A percentile compares a stretch with the other conserved stretches of the same genome.
Conservation (phyloP, 2,888 invertebrate species). For the Tenodera sinensis region DNA sequence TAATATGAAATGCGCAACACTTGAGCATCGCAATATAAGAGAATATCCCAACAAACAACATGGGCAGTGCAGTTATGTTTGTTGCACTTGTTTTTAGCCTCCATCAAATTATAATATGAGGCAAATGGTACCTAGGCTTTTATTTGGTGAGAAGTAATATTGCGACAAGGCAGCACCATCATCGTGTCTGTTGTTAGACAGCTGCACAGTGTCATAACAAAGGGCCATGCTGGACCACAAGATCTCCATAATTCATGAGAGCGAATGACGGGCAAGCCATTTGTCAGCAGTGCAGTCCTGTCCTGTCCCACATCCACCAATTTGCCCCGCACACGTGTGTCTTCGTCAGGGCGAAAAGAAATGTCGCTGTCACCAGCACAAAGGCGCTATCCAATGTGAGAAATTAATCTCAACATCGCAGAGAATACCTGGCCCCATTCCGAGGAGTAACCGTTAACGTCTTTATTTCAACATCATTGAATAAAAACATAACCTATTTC, state of each 20-base stretch:
- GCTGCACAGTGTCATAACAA: background rate
- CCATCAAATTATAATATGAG: too few species aligned
- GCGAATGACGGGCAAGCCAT: background rate
- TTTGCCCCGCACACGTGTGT: background rate
- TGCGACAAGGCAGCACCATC: background rate
- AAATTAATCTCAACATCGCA: background rate
- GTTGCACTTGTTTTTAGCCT: too few species aligned
- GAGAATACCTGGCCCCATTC: background rate
- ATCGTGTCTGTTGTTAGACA: background rate
- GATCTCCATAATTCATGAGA: background rate
- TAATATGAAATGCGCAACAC: too few species aligned
- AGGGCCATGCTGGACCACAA: background rate
- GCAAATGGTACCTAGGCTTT: too few species aligned
- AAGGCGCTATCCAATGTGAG: background rate
- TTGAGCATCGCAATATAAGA: too few species aligned
- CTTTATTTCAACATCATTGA: too few species aligned
- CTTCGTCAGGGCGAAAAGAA: background rate
- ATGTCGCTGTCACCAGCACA: background rate
- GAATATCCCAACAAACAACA: too few species aligned
- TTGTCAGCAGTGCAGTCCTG: background rate
- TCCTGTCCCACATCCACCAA: background rate
- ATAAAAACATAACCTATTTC: background rate
- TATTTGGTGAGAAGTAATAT: background rate
- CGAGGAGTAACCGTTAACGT: background rate
- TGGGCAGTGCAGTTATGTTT: too few species aligned